Conservation (phyloP, 2,113 vertebrate species). For the Corapipo altera region DNA sequence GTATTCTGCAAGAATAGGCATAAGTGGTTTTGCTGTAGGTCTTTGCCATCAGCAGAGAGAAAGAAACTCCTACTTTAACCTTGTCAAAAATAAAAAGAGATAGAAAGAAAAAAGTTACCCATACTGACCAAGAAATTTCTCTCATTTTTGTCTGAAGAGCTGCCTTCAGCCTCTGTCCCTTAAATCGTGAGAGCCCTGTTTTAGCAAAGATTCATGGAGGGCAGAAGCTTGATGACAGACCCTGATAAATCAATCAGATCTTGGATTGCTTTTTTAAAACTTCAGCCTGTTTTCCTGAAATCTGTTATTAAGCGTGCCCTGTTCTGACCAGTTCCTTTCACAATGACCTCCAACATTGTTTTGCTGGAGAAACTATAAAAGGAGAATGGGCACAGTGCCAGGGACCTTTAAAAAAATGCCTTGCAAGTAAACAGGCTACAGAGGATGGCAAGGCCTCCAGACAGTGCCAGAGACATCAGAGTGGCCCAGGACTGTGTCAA, state of each 20-base stretch:
- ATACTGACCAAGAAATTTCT: neutral
- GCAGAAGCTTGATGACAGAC: neutral
- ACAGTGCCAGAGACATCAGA: neutral
- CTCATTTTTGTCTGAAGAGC: neutral
- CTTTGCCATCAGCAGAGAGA: neutral
- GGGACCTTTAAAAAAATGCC: neutral
- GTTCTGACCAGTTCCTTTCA: neutral
- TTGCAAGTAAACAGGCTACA: neutral
- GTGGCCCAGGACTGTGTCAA: neutral
- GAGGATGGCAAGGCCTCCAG: neutral
- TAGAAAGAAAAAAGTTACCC: too few species aligned
- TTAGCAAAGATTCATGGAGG: neutral
- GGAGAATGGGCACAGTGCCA: neutral
- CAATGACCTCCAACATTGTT: neutral
- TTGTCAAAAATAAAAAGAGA: neutral
- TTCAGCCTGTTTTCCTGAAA: neutral
- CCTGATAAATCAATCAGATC: conserved; percentile 27
- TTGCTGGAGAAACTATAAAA: neutral
- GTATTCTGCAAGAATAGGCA: neutral
- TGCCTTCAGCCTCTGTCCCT: neutral
- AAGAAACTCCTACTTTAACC: neutral
- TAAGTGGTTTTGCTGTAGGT: neutral
- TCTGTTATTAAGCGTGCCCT: neutral
- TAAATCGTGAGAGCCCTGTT: neutral
- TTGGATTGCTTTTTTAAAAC: conserved; percentile 17